phyloP scores from a whole-genome alignment of 2,797 vertebrate species.

The Myripristis murdjan region DNA sequence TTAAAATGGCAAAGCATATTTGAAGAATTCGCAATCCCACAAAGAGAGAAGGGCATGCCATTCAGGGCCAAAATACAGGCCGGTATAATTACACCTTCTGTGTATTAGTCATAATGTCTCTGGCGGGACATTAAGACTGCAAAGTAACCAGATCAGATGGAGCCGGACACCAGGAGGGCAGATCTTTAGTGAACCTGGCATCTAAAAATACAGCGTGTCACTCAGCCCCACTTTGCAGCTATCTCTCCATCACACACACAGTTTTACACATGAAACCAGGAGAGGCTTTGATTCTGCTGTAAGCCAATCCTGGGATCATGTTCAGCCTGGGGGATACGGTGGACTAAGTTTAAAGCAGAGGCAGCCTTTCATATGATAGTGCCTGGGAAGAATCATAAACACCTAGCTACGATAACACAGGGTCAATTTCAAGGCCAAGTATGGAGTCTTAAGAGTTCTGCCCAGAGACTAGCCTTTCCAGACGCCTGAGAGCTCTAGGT shows the following conservation, averaged over 20 bases:
- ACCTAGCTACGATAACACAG: slow-evolving; percentile 50
- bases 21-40: slow-evolving; percentile 1
- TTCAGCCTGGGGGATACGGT: slow-evolving; percentile 49
- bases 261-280: slow-evolving; percentile 68
- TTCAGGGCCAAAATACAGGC: slow-evolving; percentile 34
- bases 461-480: slow-evolving; percentile 36
- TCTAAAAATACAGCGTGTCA: slow-evolving; percentile 76
- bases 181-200: slow-evolving; percentile 58
- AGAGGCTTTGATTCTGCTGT: slow-evolving; percentile 48
- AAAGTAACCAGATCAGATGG: slow-evolving; percentile 45
- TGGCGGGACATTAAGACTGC: slow-evolving; percentile 36
- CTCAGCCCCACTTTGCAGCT: slow-evolving; percentile 63
- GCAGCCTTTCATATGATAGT: slow-evolving; percentile 29
- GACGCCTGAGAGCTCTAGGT: neutral
- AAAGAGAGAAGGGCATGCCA: slow-evolving; percentile 8
- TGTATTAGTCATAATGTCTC: slow-evolving; percentile 44
- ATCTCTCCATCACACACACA: slow-evolving; percentile 60
- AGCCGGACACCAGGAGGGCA: slow-evolving; percentile 48
- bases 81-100: slow-evolving; percentile 26
- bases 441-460: slow-evolving; percentile 45
- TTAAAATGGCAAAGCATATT: slow-evolving; percentile 5
- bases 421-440: slow-evolving; percentile 15
- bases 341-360: slow-evolving; percentile 52
- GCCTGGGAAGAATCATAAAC: slow-evolving; percentile 49
- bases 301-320: slow-evolving; percentile 51